A percentile compares a stretch with the other conserved stretches of the same genome.
Conservation (phyloP, 2,888 invertebrate species). For the Amiota minor region DNA sequence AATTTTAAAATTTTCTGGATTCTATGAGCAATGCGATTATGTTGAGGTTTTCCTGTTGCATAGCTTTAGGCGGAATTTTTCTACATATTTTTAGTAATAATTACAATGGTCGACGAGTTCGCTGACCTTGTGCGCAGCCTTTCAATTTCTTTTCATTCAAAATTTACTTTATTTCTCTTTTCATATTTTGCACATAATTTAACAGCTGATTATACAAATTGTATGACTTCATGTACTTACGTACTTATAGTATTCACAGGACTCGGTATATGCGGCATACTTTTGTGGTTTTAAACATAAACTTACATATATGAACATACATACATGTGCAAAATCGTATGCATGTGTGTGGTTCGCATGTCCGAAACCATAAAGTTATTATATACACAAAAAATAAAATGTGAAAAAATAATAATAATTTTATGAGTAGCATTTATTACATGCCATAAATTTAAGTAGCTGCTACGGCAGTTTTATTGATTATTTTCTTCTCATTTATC, state of each 20-base stretch:
- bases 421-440: constrained; percentile 53
- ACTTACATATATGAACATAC: background rate
- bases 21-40: too few species aligned
- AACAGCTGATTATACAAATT: constrained; percentile 63
- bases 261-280: constrained; percentile 25
- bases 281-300: constrained; percentile 26
- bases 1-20: too few species aligned
- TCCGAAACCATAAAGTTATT: constrained; percentile 60
- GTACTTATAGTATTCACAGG: background rate
- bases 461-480: background rate
- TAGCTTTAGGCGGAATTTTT: constrained; percentile 35
- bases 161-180: background rate
- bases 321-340: background rate
- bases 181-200: constrained; percentile 58
- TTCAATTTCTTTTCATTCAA: constrained; percentile 9
- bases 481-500: background rate
- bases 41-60: constrained; percentile 36
- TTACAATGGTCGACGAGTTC: background rate
- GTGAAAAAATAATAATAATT: constrained; percentile 10
- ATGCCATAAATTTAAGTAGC: constrained; percentile 50
- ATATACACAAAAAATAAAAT: constrained; percentile 45
- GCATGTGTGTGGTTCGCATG: constrained; percentile 48
- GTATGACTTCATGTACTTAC: constrained; percentile 24
- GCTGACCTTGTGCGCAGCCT: constrained; percentile 24
- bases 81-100: background rate